Evolutionary conservation across 2,888 invertebrate species (phyloP), one percentile per base, ranked within the genome.

Genomic region (Drosophila formosana): DNA sequence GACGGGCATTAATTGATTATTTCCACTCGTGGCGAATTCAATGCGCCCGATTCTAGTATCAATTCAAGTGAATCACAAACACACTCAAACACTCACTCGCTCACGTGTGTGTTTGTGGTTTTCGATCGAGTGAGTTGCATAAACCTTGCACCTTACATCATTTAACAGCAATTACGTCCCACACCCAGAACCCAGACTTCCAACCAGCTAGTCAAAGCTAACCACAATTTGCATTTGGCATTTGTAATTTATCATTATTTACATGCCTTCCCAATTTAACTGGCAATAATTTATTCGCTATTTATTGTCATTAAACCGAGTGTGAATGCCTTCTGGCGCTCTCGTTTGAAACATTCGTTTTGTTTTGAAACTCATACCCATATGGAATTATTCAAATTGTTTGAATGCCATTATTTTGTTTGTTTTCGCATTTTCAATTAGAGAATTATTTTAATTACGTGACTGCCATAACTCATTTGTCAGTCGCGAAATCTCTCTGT

Each of bases 391-490:
- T 47, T 41, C n/a, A 56, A 72, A 78, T 75, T 69, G 65, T 62
- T 85, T 67, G 75, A 84, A 75, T 88, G 85, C 46, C 79, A 64
- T 60, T 62, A 64, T 46, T 49, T 68, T 57, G 45, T 55, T 68
- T 58, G 50, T 25, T 64, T 64, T 45, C 52, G 28, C 43, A 43
- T 58, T 37, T 65, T 52, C 64, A 69, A 67, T 78, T 81, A 68
- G 53, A 71, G 79, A 88, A 71, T 64, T 66, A 78, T 85, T 69
- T 75, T 56, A 69, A 75, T 82, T 85, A 88, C 88, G 88, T 82
- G 82, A 82, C 67, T 74, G 75, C 51, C 58, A 70, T 66, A 30
- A 66, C 47, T 52, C 34, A 55, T 37, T 51, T 63, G 66, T 11
- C 67, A 58, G 50, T 50, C 37, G 63, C 62, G 69, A 65, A 73